Base-by-base conservation (phyloP, 2,888 invertebrate genomes). In the Dermolepida albohirtum region DNA sequence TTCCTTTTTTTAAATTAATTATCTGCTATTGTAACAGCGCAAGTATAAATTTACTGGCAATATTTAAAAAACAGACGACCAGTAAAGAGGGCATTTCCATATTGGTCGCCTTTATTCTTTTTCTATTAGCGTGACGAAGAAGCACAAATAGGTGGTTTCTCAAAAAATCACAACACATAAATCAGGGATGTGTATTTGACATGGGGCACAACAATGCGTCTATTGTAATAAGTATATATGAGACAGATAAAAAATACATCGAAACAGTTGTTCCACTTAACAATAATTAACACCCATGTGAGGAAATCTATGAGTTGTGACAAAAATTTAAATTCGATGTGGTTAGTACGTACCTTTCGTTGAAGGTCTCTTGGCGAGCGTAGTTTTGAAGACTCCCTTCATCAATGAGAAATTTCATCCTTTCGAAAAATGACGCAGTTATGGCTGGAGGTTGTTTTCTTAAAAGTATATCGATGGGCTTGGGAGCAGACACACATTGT, bases 371-470 rank as follows among this genome's bases (percentile, higher is more conserved):
- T 81, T 94, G 91, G 75, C 95, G 93, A 8, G 98, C 97, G 85
- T 98, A 98, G 84, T 95, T 97, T 84, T 99, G 99, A 63, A 99
- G 90, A 82, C 97, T 97, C 81, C 97, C 96, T 83, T 97, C 97
- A 84, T 98, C 98, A 74, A 99, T 97, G 73, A 99, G 88, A 87
- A 99, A 99, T 81, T 96, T 95, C 95, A 98, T 97, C 78, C 97
- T 89, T 82, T 98, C 97, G 82, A 96, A 98, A 88, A 99, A 99
- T 0, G 97, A 97, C 0, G 98, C 97, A 0, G 97, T 98, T 78
- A 97, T 95, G 22, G 96, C 95, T 1, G 97, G 97, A 0, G 98
- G 96, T 81, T 98, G 97, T 84, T 97, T 97, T 67, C 97, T 87
- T 52, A 98, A 87, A 12, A 99, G 87, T 72, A 98, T 96, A 82